Evolutionary conservation across 2,113 vertebrate genomes (phyloP).

Genomic region (Ceyx cyanopectus): DNA sequence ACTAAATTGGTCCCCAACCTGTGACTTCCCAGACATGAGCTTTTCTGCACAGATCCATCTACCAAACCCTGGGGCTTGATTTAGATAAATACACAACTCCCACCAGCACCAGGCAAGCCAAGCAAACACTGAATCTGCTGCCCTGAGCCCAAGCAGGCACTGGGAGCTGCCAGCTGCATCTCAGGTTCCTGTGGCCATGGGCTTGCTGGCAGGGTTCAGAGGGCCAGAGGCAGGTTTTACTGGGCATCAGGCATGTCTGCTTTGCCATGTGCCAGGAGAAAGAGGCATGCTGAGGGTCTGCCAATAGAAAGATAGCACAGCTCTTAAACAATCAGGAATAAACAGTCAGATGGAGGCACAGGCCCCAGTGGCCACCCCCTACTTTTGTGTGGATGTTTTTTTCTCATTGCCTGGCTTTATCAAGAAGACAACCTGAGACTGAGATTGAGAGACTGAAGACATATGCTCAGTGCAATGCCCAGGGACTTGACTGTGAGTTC

Average conservation of each 20-base stretch:
- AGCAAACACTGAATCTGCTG: background rate
- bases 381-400: background rate
- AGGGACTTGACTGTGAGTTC: background rate
- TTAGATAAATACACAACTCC: background rate
- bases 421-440: background rate
- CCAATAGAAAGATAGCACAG: background rate
- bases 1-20: background rate
- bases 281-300: background rate
- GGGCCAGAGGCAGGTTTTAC: background rate
- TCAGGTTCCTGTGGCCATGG: background rate
- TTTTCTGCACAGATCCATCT: background rate
- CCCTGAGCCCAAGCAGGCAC: background rate
- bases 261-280: background rate
- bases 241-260: background rate
- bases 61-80: background rate
- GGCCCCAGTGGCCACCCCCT: background rate
- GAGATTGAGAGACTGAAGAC: background rate
- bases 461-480: background rate
- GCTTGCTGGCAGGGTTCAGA: background rate
- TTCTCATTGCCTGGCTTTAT: background rate
- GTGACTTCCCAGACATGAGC: background rate
- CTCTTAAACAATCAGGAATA: background rate
- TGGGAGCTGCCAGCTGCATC: rapidly evolving
- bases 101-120: background rate
- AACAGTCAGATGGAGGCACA: background rate